phyloP scores from a whole-genome alignment of 2,113 vertebrate species.

The Forbesichthys papilliferus region DNA sequence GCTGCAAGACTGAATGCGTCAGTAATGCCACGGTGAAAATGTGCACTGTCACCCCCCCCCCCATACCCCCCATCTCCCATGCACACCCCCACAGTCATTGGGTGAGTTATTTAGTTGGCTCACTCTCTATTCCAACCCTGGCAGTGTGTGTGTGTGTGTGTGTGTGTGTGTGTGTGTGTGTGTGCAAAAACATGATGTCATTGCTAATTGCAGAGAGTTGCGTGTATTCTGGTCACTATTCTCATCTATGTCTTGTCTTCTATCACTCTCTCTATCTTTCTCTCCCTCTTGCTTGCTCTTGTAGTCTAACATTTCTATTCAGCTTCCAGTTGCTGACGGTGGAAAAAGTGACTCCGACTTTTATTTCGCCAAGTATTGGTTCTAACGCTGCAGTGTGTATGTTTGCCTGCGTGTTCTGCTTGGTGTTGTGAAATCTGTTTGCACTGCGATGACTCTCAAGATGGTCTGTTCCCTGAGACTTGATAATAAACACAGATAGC shows the following conservation, averaged over 20 bases:
- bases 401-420: conserved; percentile 23
- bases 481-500: neutral
- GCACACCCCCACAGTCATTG: conserved; percentile 25
- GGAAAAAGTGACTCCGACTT: conserved; percentile 69
- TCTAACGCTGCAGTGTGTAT: conserved; percentile 52
- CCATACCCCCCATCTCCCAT: conserved; percentile 21
- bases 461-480: conserved; percentile 20
- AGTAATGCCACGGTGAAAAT: conserved; percentile 45
- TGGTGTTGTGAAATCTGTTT: conserved; percentile 22
- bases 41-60: conserved; percentile 48
- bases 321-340: conserved; percentile 54
- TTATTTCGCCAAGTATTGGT: conserved; percentile 55
- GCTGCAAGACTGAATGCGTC: conserved; percentile 47
- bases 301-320: conserved; percentile 41
- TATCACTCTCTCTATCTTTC: conserved; percentile 9
- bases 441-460: neutral
- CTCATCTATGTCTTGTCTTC: conserved; percentile 12
- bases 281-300: conserved; percentile 5
- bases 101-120: conserved; percentile 1
- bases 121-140: neutral
- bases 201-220: conserved; percentile 46
- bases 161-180: neutral
- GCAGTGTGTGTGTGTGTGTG: neutral
- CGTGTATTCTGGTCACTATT: conserved; percentile 41
- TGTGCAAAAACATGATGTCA: conserved; percentile 50